Percentiles rank a stretch among this genome's conserved stretches.
Conservation (phyloP, 2,113 vertebrate species). For the Echinops telfairi region DNA sequence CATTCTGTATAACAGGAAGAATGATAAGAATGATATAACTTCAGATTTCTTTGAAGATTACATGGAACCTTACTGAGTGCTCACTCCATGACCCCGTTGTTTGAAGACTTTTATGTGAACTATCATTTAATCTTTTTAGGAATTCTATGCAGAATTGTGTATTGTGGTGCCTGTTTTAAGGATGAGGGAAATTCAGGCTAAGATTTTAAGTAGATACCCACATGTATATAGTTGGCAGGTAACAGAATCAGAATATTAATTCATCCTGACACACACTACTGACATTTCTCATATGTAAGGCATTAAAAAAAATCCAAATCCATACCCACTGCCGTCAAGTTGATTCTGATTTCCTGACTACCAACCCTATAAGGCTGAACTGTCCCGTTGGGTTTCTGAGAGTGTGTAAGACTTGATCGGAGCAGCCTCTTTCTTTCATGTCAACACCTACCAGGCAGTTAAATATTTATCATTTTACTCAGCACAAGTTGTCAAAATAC, state of each 20-base stretch:
- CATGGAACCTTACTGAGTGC: background rate
- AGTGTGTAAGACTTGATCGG: no score
- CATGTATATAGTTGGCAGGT: background rate
- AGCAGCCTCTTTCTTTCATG: no score
- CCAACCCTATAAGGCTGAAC: no score
- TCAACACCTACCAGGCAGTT: background rate
- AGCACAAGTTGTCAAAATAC: background rate
- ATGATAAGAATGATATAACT: background rate
- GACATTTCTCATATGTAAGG: background rate
- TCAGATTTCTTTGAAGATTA: conserved; percentile 16
- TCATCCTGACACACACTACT: background rate
- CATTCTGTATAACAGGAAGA: background rate
- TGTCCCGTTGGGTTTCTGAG: no score
- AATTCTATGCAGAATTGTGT: background rate
- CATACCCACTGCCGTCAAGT: no score
- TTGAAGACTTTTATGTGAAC: background rate
- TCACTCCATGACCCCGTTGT: background rate
- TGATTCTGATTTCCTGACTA: no score
- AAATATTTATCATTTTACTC: background rate
- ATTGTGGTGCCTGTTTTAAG: background rate
- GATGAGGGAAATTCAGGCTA: background rate
- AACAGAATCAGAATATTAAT: background rate
- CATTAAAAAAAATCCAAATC: no score
- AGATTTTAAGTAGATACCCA: background rate
- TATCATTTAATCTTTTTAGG: background rate